Evolutionary conservation across 2,113 vertebrate species (phyloP).

Genomic region (Eurystomus gularis): DNA sequence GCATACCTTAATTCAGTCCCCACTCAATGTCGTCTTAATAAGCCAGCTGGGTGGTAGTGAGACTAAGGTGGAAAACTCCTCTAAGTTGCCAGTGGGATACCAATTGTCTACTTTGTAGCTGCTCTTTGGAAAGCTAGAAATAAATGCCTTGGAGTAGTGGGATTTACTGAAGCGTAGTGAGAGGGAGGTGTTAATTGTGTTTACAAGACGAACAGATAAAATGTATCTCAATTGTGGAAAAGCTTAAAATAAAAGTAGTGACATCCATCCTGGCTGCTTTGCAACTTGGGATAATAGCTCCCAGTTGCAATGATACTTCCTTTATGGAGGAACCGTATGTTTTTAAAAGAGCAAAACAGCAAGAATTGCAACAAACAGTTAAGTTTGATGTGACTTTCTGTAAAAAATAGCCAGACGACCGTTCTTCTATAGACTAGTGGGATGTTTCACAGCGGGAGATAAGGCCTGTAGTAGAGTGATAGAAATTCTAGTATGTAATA

Average conservation of each 20-base stretch:
- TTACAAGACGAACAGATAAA: neutral
- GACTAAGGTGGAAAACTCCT: neutral
- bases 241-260: neutral
- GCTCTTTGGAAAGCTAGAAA: neutral
- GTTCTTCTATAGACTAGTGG: neutral
- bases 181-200: neutral
- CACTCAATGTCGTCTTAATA: neutral
- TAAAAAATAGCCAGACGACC: neutral
- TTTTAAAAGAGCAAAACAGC: neutral
- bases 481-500: neutral
- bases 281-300: neutral
- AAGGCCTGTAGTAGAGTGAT: neutral
- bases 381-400: neutral
- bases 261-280: neutral
- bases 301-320: neutral
- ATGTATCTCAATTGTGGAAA: neutral
- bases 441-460: neutral
- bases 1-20: neutral
- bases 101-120: neutral
- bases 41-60: neutral
- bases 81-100: neutral
- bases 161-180: neutral
- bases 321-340: too few species aligned
- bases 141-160: neutral
- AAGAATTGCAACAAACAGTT: neutral